Conservation (phyloP, 2,113 vertebrate species). For the Aphyosemion australe region DNA sequence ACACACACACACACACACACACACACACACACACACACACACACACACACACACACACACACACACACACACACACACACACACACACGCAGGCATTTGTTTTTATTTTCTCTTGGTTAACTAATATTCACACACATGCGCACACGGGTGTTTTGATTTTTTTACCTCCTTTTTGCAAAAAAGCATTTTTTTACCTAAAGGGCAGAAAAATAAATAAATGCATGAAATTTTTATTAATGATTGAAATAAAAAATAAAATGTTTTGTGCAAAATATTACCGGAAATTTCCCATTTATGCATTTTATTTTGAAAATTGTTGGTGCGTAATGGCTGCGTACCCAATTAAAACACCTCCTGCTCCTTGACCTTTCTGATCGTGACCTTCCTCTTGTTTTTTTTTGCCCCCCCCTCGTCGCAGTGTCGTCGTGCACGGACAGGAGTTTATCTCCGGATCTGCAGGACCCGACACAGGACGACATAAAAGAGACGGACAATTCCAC, state of each 20-base stretch:
- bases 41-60: neutral
- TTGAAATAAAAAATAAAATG: too few relatives aligned
- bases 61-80: neutral
- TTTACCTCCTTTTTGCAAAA: neutral
- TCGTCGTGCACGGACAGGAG: slow-evolving; percentile 98
- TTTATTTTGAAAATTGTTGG: neutral
- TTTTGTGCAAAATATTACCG: too few relatives aligned
- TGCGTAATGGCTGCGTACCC: neutral
- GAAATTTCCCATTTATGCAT: too few relatives aligned
- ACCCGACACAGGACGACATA: slow-evolving; percentile 91
- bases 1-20: neutral
- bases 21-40: neutral
- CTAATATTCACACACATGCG: neutral
- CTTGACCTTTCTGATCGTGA: slow-evolving; percentile 52
- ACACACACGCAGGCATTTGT: neutral
- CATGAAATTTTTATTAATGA: too few relatives aligned
- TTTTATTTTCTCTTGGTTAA: too few relatives aligned
- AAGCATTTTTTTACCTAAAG: too few relatives aligned
- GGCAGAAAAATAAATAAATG: too few relatives aligned
- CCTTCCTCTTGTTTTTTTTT: slow-evolving; percentile 42
- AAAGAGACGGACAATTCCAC: slow-evolving; percentile 98
- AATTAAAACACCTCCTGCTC: slow-evolving; percentile 17
- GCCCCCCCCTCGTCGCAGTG: slow-evolving; percentile 83
- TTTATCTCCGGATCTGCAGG: slow-evolving; percentile 95
- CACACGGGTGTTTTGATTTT: too few relatives aligned